Evolutionary conservation across 2,888 invertebrate genomes (phyloP), one percentile per base, ranked within the genome.

Genomic region (Eupithecia subfuscata): DNA sequence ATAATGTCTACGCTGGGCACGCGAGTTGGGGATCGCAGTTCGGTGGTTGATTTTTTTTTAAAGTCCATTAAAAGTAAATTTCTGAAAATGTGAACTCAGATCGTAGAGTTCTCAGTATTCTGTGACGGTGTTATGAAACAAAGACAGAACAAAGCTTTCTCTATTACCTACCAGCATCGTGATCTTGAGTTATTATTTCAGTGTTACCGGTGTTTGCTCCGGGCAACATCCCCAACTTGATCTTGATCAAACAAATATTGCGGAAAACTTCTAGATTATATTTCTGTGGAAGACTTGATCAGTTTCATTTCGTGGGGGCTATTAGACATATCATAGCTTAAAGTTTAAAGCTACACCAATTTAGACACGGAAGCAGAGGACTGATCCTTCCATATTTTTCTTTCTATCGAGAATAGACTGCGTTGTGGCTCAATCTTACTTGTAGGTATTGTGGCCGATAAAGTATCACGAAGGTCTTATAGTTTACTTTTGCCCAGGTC

Each of bases 181-280:
- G 18, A 30, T 34, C 34, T 30, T 64, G 64, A 64, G 34, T 64
- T 34, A 34, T 34, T 64, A 25, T 64, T 18, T 22, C 67, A 40
- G 40, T 40, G n/a, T 40, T 67, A n/a, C 67, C 12, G 40, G 11
- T 22, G 69, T 74, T 65, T 43, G 69, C 64, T 74, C 11, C 43
- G 45, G 69, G 64, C 65, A 70, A 71, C 65, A 74, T 71, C 70
- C 2, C n/a, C 30, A 40, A 64, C 65, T 74, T 37, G 40, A 73
- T 74, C 76, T 74, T 74, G 43, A 60, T 71, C 69, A 56, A 76
- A 74, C 74, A 76, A 74, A 76, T 76, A 74, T 71, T 71, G 73
- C 70, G 74, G 71, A 71, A 74, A 74, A 71, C 76, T 30, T 30
- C 30, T 30, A 30, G 30, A 2, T 30, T 30, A 30, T 30, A 30